These are phyloP conservation scores for Perca fluviatilis DNA, from an alignment of 2,113 vertebrate genomes.

Conservation along the genomic window DNA sequence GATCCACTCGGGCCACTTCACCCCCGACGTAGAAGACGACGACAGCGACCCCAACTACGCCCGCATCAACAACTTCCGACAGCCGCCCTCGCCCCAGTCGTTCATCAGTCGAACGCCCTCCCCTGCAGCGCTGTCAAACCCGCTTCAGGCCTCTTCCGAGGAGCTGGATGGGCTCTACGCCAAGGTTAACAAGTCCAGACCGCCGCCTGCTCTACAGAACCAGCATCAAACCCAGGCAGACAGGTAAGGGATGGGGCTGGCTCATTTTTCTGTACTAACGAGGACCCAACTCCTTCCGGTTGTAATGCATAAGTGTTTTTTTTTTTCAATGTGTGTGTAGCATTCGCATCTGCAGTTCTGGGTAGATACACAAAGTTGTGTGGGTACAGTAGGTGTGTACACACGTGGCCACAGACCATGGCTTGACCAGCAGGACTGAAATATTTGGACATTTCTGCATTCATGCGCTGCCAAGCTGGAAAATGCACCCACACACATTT, in stretches of 20 bases:
- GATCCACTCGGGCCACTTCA: constrained; percentile 78
- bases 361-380: neutral
- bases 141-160: constrained; percentile 79
- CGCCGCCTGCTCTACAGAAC: constrained; percentile 67
- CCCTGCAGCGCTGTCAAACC: constrained; percentile 73
- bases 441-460: constrained; percentile 62
- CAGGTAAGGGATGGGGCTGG: constrained; percentile 83
- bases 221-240: constrained; percentile 66
- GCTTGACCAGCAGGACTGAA: constrained; percentile 40
- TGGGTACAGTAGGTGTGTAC: neutral
- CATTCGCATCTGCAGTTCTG: constrained; percentile 5
- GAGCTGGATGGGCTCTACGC: constrained; percentile 93
- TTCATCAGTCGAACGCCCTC: constrained; percentile 79
- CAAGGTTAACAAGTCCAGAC: constrained; percentile 93
- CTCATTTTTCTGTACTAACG: neutral
- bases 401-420: constrained; percentile 46
- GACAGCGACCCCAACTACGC: constrained; percentile 95
- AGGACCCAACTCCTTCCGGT: neutral
- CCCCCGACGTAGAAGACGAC: constrained; percentile 89
- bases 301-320: neutral
- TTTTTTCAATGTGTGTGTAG: neutral
- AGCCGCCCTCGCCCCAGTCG: constrained; percentile 77
- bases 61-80: constrained; percentile 91
- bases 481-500: constrained; percentile 36
- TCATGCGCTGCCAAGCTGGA: constrained; percentile 28